These are phyloP conservation scores for Acipenser transmontanus DNA, from an alignment of 2,797 vertebrate genomes.

Conservation along the genomic window DNA sequence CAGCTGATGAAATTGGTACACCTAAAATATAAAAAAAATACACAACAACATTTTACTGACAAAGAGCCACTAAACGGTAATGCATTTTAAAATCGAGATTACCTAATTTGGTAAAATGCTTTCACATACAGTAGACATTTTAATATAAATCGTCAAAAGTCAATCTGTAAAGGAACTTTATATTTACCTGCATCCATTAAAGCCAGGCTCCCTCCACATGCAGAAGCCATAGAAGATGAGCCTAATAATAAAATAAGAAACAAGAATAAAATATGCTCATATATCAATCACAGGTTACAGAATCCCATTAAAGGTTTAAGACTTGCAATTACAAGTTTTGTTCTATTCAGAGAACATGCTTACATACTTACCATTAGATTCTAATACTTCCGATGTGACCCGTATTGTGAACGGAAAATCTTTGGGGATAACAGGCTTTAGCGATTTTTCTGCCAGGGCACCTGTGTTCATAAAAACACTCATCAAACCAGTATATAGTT, in stretches of 20 bases:
- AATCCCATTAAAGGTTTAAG: too few species aligned
- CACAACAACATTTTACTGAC: too few species aligned
- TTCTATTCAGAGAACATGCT: too few species aligned
- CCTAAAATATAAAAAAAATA: constrained; percentile 51
- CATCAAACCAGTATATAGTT: too few species aligned
- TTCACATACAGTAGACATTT: too few species aligned
- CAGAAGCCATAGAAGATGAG: constrained; percentile 96
- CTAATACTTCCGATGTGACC: constrained; percentile 92
- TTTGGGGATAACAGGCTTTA: constrained; percentile 84
- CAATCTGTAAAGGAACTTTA: not conserved
- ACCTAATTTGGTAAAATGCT: too few species aligned
- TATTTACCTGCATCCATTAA: constrained; percentile 93
- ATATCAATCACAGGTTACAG: too few species aligned
- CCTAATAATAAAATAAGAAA: constrained; percentile 51
- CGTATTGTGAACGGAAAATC: constrained; percentile 94
- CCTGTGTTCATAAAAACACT: constrained; percentile 50
- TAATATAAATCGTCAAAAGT: too few species aligned
- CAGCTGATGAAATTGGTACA: constrained; percentile 81
- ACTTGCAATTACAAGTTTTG: too few species aligned
- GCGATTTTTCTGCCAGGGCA: constrained; percentile 85
- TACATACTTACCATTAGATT: constrained; percentile 79
- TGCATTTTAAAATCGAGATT: too few species aligned
- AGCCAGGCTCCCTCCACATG: constrained; percentile 86
- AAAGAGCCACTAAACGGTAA: too few species aligned
- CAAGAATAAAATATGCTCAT: not conserved